phyloP scores from a whole-genome alignment of 2,113 vertebrate genomes.

The Athene cunicularia region DNA sequence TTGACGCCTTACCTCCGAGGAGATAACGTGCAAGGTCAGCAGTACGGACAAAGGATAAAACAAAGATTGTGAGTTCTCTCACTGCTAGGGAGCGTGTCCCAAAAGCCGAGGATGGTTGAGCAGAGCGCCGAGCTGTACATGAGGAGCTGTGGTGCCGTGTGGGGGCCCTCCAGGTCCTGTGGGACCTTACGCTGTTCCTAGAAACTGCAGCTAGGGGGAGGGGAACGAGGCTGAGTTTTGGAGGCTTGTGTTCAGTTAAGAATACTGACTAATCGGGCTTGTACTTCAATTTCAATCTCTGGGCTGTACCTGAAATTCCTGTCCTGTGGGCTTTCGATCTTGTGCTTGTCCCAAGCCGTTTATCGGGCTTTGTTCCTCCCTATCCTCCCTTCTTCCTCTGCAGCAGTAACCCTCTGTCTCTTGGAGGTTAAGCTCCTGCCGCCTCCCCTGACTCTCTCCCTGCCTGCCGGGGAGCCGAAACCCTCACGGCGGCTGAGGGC shows the following conservation, averaged over 20 bases:
- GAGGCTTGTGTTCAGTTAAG: not conserved
- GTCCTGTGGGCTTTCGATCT: not conserved
- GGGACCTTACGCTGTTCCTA: too few relatives aligned
- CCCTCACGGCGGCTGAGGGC: not conserved
- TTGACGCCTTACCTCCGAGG: too few relatives aligned
- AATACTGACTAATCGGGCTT: not conserved
- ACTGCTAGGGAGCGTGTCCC: rapidly evolving
- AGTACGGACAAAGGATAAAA: not conserved
- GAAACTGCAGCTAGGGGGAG: rapidly evolving
- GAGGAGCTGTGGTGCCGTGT: too few relatives aligned
- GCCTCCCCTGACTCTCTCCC: not conserved
- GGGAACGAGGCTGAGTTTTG: not conserved
- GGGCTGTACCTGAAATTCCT: too few relatives aligned
- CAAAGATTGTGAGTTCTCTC: not conserved
- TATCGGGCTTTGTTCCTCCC: rapidly evolving
- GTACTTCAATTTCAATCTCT: not conserved
- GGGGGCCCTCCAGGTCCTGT: rapidly evolving
- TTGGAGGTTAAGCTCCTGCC: rapidly evolving
- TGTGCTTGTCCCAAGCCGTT: rapidly evolving
- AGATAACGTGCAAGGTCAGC: rapidly evolving
- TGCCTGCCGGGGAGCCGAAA: not conserved
- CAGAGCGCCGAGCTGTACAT: rapidly evolving
- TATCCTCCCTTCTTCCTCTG: rapidly evolving
- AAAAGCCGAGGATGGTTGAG: rapidly evolving
- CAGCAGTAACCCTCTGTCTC: rapidly evolving